A percentile compares a stretch with the other conserved stretches of the same genome.
Evolutionary conservation across 2,888 invertebrate genomes (phyloP).

Genomic region (Hypsopygia costalis): DNA sequence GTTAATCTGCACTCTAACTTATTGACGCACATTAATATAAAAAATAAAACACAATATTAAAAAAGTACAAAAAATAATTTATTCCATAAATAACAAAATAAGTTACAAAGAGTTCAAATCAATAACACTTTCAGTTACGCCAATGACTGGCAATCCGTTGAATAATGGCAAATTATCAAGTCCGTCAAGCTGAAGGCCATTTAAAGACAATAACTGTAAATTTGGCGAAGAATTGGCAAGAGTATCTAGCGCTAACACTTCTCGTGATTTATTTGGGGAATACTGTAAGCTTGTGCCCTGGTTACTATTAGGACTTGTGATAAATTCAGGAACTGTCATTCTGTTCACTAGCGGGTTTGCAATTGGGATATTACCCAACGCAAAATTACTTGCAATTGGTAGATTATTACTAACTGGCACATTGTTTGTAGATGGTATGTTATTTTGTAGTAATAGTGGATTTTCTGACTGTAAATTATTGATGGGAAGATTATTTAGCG

Average conservation of each 20-base stretch:
- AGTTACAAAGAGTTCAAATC: constrained; percentile 21
- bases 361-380: not conserved
- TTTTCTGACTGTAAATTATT: constrained; percentile 10
- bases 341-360: too few species aligned
- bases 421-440: not conserved
- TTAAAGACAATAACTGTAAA: constrained; percentile 14
- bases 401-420: constrained; percentile 6
- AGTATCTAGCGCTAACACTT: constrained; percentile 10
- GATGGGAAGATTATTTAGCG: constrained; percentile 12
- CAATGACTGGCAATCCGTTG: constrained; percentile 40
- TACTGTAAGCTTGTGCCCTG: too few species aligned
- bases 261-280: not conserved
- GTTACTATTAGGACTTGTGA: not conserved
- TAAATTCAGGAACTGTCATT: not conserved
- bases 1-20: too few species aligned
- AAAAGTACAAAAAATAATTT: constrained; percentile 4
- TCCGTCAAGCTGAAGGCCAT: constrained; percentile 25
- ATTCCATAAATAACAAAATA: not conserved
- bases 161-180: constrained; percentile 33
- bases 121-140: constrained; percentile 36
- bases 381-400: not conserved
- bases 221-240: constrained; percentile 7
- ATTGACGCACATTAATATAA: too few species aligned
- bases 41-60: not conserved
- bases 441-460: not conserved